Conservation (phyloP, 2,888 invertebrate genomes). For the Galerucella calmariensis region DNA sequence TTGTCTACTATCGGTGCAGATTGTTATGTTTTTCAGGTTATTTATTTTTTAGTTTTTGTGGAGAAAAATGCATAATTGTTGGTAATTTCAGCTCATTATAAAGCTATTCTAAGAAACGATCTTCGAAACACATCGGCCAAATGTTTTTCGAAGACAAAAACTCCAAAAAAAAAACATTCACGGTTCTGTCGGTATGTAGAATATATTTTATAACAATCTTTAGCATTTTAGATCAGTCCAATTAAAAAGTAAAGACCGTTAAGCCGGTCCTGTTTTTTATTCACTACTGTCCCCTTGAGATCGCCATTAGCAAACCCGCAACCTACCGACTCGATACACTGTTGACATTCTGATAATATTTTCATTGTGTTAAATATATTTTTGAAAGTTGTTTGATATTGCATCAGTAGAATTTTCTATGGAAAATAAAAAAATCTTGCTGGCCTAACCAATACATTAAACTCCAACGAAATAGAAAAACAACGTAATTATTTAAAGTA, state of each 20-base stretch:
- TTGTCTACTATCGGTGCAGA: too few relatives aligned
- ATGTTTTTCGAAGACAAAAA: constrained; percentile 17
- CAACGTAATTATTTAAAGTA: not conserved
- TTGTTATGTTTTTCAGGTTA: not conserved
- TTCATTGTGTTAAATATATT: not conserved
- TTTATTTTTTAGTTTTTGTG: not conserved
- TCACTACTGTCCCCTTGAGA: constrained; percentile 45
- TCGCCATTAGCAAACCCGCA: constrained; percentile 44
- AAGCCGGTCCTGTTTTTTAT: constrained; percentile 46
- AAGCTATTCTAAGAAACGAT: constrained; percentile 6
- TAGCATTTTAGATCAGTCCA: constrained; percentile 37
- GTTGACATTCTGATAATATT: constrained; percentile 5
- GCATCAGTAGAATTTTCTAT: not conserved
- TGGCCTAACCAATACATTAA: not conserved
- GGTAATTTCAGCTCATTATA: constrained; percentile 10
- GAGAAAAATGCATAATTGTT: not conserved
- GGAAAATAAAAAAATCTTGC: not conserved
- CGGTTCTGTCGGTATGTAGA: constrained; percentile 26
- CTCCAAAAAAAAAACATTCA: constrained; percentile 15
- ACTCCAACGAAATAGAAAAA: not conserved
- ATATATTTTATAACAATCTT: constrained; percentile 34
- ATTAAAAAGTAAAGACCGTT: constrained; percentile 39
- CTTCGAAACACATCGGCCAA: not conserved
- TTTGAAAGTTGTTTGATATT: not conserved
- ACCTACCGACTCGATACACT: constrained; percentile 32